Evolutionary conservation across 2,888 invertebrate genomes (phyloP).

Genomic region (Poecilobothrus nobilitatus): DNA sequence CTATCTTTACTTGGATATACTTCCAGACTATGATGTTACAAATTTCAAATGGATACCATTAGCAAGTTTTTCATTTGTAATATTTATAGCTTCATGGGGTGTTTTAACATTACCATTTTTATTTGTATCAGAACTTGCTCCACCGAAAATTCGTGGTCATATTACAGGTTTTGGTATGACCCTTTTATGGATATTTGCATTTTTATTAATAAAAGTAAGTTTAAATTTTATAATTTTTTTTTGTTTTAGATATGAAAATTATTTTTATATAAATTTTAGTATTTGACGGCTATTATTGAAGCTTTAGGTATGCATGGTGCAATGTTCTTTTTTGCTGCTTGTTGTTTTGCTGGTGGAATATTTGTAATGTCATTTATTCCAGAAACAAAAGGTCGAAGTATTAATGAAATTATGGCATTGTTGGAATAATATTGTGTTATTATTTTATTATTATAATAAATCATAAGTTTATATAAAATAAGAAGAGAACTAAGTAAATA

Average conservation of each 20-base stretch:
- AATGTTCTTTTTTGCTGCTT: slow-evolving; percentile 33
- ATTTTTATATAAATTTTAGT: too few species aligned
- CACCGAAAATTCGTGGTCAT: slow-evolving; percentile 29
- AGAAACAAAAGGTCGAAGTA: slow-evolving; percentile 32
- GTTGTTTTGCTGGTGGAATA: slow-evolving; percentile 29
- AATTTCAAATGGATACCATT: slow-evolving; percentile 28
- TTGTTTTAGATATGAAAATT: slow-evolving; percentile 13
- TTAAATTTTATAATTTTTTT: neutral
- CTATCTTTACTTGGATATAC: slow-evolving; percentile 27
- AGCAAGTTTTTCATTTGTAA: slow-evolving; percentile 26
- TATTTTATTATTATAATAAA: too few species aligned
- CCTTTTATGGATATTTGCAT: slow-evolving; percentile 20
- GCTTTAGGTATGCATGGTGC: slow-evolving; percentile 25
- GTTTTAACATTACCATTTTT: slow-evolving; percentile 33
- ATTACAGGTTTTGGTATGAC: slow-evolving; percentile 14
- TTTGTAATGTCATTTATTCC: slow-evolving; percentile 32
- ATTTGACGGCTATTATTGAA: slow-evolving; percentile 27
- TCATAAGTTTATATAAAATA: too few species aligned
- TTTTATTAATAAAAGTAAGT: slow-evolving; percentile 22
- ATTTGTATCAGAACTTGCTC: slow-evolving; percentile 34
- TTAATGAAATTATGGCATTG: slow-evolving; percentile 28
- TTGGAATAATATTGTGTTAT: too few species aligned
- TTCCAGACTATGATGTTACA: slow-evolving; percentile 24
- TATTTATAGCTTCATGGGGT: slow-evolving; percentile 33
- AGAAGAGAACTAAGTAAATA: too few species aligned